phyloP scores from a whole-genome alignment of 2,888 invertebrate genomes.

The Netelia inedita region DNA sequence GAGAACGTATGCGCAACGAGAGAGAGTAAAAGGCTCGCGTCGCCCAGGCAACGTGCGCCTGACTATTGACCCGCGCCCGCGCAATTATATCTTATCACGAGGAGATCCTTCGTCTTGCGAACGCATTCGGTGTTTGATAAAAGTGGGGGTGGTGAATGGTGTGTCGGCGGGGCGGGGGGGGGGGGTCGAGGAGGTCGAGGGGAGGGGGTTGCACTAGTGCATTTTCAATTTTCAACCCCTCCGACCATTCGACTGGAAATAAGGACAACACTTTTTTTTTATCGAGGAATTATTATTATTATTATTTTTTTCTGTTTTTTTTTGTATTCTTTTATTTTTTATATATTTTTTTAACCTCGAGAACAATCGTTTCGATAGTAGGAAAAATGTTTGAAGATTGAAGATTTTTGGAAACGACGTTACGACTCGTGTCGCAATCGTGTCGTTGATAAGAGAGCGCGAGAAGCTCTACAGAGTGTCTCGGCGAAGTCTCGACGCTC shows the following conservation, averaged over 20 bases:
- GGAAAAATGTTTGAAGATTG: too few relatives aligned
- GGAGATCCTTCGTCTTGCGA: constrained; percentile 67
- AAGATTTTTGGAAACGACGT: too few relatives aligned
- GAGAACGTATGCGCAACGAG: constrained; percentile 42
- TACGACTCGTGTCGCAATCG: too few relatives aligned
- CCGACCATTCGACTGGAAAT: neutral
- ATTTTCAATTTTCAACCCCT: neutral
- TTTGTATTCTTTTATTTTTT: too few relatives aligned
- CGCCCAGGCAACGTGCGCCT: constrained; percentile 79
- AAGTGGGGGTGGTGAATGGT: neutral
- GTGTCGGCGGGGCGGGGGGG: neutral
- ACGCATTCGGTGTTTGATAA: neutral
- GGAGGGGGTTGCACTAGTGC: too few relatives aligned
- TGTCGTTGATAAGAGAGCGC: neutral
- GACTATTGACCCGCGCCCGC: constrained; percentile 84
- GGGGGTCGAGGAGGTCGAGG: neutral
- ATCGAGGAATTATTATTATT: too few relatives aligned
- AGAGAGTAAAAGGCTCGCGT: constrained; percentile 69
- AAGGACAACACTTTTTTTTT: neutral
- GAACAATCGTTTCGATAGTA: too few relatives aligned
- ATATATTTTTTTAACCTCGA: too few relatives aligned
- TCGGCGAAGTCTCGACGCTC: too few relatives aligned
- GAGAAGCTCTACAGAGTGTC: constrained; percentile 38
- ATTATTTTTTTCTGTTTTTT: too few relatives aligned
- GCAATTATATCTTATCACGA: constrained; percentile 79